Evolutionary conservation across 2,113 vertebrate species (phyloP).

Genomic region (Eublepharis macularius): DNA sequence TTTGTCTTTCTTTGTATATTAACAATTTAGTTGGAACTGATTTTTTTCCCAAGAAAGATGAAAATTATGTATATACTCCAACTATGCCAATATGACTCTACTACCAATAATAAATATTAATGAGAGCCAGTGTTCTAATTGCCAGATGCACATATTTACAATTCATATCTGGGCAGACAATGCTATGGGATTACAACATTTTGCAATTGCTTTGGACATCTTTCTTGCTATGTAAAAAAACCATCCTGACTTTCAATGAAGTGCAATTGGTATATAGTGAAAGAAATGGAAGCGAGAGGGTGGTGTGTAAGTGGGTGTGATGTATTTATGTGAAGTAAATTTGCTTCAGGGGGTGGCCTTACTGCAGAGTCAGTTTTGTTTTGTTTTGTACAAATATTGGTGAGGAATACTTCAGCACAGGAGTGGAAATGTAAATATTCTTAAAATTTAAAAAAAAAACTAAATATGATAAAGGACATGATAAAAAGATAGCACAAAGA

Average conservation of each 20-base stretch:
- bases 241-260: not conserved
- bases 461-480: no score
- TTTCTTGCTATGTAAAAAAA: not conserved
- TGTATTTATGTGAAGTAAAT: not conserved
- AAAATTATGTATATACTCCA: not conserved
- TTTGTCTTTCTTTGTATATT: not conserved
- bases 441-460: no score
- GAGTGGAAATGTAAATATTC: not conserved
- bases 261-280: not conserved
- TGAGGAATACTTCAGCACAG: not conserved
- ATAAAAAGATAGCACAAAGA: no score
- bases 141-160: slow-evolving; percentile 3
- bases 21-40: not conserved
- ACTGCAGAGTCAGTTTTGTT: not conserved
- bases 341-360: not conserved
- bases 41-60: not conserved
- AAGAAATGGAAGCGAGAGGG: not conserved
- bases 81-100: not conserved
- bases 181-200: not conserved
- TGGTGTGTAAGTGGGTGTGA: not conserved
- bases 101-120: not conserved
- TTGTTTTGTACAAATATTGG: not conserved
- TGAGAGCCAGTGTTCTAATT: slow-evolving; percentile 14
- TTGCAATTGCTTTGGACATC: not conserved
- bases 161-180: slow-evolving; percentile 8